These are phyloP conservation scores for Nothoprocta pentlandii DNA, from an alignment of 2,113 vertebrate genomes.

Conservation along the genomic window DNA sequence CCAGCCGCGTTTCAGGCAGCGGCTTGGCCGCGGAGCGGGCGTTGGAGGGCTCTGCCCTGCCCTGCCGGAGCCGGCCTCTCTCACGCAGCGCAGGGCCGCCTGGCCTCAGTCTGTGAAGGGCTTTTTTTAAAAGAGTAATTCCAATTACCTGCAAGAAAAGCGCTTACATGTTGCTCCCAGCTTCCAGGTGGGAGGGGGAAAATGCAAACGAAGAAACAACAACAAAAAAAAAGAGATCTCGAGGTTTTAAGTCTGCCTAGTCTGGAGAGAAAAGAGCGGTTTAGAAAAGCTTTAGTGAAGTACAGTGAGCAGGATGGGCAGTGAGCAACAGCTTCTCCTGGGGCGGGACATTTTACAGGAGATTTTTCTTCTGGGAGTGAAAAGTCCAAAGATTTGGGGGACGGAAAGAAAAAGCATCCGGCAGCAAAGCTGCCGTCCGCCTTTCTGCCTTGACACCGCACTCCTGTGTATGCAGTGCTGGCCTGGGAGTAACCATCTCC, in stretches of 20 bases:
- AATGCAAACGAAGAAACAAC: not conserved
- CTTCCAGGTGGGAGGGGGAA: not conserved
- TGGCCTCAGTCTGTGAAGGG: not conserved
- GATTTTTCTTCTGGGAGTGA: not conserved
- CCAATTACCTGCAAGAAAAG: not conserved
- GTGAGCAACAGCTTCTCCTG: not conserved
- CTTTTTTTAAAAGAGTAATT: not conserved
- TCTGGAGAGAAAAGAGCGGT: not conserved
- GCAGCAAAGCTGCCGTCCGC: not conserved
- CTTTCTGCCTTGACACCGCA: not conserved
- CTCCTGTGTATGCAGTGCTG: accelerated
- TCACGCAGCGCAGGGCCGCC: accelerated
- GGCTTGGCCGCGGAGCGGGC: accelerated
- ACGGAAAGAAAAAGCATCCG: not conserved
- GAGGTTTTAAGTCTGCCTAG: not conserved
- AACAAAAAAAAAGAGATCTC: not conserved
- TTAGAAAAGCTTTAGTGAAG: not conserved
- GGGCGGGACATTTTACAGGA: accelerated
- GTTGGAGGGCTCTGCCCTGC: accelerated
- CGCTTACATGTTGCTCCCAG: not conserved
- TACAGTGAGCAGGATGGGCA: not conserved
- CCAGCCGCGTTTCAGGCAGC: not conserved
- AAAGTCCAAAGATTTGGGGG: not conserved
- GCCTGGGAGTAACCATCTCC: not conserved
- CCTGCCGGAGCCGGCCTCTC: accelerated